Base-by-base conservation (phyloP, 2,797 vertebrate genomes). In the Channallabes apus region DNA sequence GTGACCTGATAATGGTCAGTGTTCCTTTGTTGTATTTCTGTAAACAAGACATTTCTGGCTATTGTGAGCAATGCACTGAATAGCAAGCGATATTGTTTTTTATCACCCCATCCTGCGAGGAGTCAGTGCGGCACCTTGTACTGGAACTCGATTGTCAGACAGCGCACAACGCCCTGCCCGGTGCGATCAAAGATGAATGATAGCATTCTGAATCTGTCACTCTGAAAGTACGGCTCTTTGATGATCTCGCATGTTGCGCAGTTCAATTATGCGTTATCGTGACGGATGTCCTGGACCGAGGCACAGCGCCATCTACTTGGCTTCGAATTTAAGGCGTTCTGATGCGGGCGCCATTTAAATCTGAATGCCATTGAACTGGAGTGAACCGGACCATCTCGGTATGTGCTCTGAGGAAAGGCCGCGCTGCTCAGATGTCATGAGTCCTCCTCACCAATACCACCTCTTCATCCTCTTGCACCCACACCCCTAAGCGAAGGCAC, bases 311-410 rank as follows among this genome's bases (percentile, higher is more conserved):
- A 24, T 7, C 11, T 59, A 24, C 35, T 77, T 32, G 27, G 20
- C 9, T 67, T 79, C 29, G 61, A 78, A 65, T 75, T 75, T 82
- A 85, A 84, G 71, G 82, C 22, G 11, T 22, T 78, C 75, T 85
- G 17, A 86, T 38, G 62, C 58, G 27, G 58, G 41, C 64, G 54
- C 18, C 51, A 46, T 68, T 89, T 84, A 62, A 82, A 84, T 77
- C 32, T 80, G 61, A 89, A 89, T 82, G 87, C 82, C 81, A 58
- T 18, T 86, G 83, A 86, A 89, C 85, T 88, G 80, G 24, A 83
- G 80, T 89, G 84, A 87, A 86, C 86, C 54, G 51, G 64, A 15
- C 27, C 2, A 29, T 85, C 77, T 84, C 35, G 35, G 83, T 87
- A 79, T 84, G 61, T 38, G 59, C 64, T 3, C 27, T 62, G 78